phyloP scores from a whole-genome alignment of 2,797 vertebrate species.

The Eulemur mongoz region DNA sequence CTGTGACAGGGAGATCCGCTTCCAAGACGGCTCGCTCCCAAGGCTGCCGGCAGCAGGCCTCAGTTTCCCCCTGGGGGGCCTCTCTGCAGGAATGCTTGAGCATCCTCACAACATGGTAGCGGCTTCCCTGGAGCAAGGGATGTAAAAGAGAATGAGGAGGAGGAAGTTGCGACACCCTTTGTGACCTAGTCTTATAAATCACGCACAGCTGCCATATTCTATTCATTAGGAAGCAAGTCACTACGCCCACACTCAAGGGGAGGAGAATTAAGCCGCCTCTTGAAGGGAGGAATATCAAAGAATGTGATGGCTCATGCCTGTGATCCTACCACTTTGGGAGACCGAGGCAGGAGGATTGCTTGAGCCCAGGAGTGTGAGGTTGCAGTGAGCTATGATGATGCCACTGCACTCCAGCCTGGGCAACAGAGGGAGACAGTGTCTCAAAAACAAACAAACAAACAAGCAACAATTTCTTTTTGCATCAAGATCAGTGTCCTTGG shows the following conservation, averaged over 20 bases:
- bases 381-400: neutral
- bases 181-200: neutral
- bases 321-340: neutral
- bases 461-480: neutral
- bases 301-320: neutral
- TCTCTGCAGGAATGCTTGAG: neutral
- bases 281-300: neutral
- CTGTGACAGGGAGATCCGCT: neutral
- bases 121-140: neutral
- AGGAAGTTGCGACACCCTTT: neutral
- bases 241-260: neutral
- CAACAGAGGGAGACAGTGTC: neutral
- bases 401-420: neutral
- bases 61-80: fast-evolving
- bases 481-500: neutral
- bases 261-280: neutral
- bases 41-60: neutral
- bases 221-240: neutral
- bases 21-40: neutral
- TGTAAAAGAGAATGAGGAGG: neutral
- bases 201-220: neutral
- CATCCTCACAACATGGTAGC: neutral
- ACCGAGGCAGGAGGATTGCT: neutral
- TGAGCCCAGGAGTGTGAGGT: neutral
- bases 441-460: neutral